Percentiles rank a stretch among this genome's conserved stretches.
phyloP scores from a whole-genome alignment of 2,888 invertebrate genomes.

The Cremastinae sp. region DNA sequence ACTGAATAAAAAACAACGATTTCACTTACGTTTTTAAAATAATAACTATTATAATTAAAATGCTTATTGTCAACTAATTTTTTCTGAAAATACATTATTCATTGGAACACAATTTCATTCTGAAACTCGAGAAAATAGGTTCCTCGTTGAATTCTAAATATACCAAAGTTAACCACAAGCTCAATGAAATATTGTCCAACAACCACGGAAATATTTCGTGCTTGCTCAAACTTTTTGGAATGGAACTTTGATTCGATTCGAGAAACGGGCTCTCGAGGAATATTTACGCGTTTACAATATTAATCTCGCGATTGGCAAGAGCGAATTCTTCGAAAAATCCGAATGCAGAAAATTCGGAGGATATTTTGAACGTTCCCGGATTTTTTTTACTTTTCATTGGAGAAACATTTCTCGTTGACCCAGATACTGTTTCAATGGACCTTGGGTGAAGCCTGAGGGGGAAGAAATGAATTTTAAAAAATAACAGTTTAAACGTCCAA shows the following conservation, averaged over 20 bases:
- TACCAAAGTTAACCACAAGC: no score
- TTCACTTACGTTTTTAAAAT: not conserved
- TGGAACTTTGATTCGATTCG: conserved; percentile 30
- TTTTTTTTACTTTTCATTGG: conserved; percentile 1
- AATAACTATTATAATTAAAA: no score
- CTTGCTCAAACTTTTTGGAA: conserved; percentile 9
- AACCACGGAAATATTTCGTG: not conserved
- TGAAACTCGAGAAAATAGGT: not conserved
- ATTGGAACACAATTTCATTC: not conserved
- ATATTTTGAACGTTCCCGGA: not conserved
- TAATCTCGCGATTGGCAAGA: no score
- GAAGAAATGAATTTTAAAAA: conserved; percentile 81
- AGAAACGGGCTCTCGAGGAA: not conserved
- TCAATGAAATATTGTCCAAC: not conserved
- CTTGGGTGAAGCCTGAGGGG: not conserved
- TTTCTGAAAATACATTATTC: not conserved
- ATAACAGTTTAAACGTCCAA: conserved; percentile 80
- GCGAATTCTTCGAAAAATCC: no score
- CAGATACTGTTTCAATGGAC: not conserved
- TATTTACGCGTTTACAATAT: conserved; percentile 5
- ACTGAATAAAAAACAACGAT: no score
- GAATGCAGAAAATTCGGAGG: no score
- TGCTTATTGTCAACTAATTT: not conserved
- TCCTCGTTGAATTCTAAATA: not conserved
- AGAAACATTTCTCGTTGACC: conserved; percentile 10